Conservation (phyloP, 2,113 vertebrate species). For the Spea bombifrons region DNA sequence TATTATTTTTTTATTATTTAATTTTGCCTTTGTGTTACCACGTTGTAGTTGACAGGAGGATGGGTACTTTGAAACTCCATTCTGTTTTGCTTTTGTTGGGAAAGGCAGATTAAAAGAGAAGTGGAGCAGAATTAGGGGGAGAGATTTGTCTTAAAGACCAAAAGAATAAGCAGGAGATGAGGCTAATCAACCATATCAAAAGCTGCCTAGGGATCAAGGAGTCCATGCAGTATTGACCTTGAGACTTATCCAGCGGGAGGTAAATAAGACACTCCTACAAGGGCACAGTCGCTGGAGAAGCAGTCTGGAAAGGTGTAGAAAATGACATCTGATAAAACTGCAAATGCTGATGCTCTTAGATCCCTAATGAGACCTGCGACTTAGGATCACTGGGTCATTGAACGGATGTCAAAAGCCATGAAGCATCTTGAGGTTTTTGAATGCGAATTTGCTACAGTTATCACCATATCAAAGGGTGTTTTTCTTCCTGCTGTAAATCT, state of each 20-base stretch:
- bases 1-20: too few species aligned
- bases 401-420: constrained; percentile 18
- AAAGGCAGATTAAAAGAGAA: constrained; percentile 39
- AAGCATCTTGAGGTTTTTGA: constrained; percentile 23
- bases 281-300: constrained; percentile 20
- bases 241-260: constrained; percentile 41
- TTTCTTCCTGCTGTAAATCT: constrained; percentile 12
- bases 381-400: constrained; percentile 24
- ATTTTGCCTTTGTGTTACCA: too few species aligned
- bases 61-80: constrained; percentile 11
- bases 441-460: neutral
- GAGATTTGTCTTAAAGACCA: constrained; percentile 25
- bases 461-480: neutral
- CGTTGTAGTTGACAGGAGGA: constrained; percentile 25
- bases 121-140: constrained; percentile 30
- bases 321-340: constrained; percentile 28
- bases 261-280: constrained; percentile 15
- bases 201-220: constrained; percentile 36
- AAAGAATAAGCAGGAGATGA: constrained; percentile 41
- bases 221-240: constrained; percentile 39
- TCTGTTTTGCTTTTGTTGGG: constrained; percentile 23
- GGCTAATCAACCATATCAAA: constrained; percentile 33
- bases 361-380: constrained; percentile 23
- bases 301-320: constrained; percentile 32
- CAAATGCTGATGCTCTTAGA: constrained; percentile 28